Evolutionary conservation across 2,113 vertebrate species (phyloP).

Genomic region (Sylvia atricapilla): DNA sequence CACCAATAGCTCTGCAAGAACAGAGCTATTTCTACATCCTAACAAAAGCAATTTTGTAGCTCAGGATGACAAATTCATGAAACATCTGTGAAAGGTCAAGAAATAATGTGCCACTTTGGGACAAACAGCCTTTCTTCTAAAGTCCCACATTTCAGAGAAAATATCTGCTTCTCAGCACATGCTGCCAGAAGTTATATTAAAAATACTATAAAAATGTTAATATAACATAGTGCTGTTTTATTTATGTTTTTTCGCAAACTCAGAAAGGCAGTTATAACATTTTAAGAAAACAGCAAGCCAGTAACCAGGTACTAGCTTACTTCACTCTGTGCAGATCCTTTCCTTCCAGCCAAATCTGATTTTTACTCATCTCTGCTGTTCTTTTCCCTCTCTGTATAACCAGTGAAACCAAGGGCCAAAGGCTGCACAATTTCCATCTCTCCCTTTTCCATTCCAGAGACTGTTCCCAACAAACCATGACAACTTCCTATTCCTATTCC

Average conservation of each 20-base stretch:
- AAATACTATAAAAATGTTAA: not conserved
- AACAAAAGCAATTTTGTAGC: conserved; percentile 33
- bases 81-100: conserved; percentile 43
- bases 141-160: not conserved
- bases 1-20: conserved; percentile 35
- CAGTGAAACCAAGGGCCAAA: not conserved
- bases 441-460: not conserved
- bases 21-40: conserved; percentile 19
- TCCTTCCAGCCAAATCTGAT: not conserved
- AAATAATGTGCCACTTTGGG: conserved; percentile 7
- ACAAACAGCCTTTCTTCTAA: conserved; percentile 26
- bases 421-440: not conserved
- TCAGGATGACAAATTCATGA: conserved; percentile 26
- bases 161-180: not conserved
- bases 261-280: not conserved
- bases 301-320: not conserved
- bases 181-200: not conserved
- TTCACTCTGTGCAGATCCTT: not conserved
- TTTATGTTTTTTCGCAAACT: not conserved
- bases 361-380: not conserved
- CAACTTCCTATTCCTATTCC: too few relatives aligned
- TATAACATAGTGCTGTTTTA: not conserved
- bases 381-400: not conserved
- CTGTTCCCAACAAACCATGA: not conserved
- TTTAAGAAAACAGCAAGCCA: not conserved